These are phyloP conservation scores for Cyrtonyx montezumae DNA, from an alignment of 2,113 vertebrate genomes.

Conservation along the genomic window DNA sequence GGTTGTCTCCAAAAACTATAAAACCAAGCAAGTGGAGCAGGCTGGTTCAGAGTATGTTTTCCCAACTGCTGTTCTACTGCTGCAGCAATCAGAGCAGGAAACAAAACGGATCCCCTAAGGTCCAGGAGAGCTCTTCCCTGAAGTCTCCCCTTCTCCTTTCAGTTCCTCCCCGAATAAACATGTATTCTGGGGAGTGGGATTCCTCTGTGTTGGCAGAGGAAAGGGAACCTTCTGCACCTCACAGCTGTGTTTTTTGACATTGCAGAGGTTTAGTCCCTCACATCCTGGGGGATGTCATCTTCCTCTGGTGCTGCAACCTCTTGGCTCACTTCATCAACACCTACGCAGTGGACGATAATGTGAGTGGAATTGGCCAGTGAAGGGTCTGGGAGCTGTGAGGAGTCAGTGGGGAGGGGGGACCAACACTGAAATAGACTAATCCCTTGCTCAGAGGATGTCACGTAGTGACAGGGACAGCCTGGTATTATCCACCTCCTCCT, in stretches of 20 bases:
- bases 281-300: conserved; percentile 88
- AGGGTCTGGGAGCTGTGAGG: not conserved
- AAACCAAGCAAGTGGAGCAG: not conserved
- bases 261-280: conserved; percentile 88
- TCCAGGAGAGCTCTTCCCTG: not conserved
- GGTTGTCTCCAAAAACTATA: not conserved
- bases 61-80: not conserved
- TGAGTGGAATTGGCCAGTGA: conserved; percentile 74
- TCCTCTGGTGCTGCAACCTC: conserved; percentile 92
- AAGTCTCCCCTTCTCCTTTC: not conserved
- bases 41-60: not conserved
- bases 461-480: not conserved
- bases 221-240: conserved; percentile 1
- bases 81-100: not conserved
- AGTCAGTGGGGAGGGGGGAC: not conserved
- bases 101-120: not conserved
- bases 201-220: not conserved
- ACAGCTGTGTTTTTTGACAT: conserved; percentile 38
- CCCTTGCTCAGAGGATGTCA: not conserved
- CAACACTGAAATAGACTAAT: fast-evolving
- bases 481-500: not conserved
- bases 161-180: not conserved
- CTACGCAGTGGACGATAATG: conserved; percentile 88
- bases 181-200: not conserved
- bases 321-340: conserved; percentile 92